Evolutionary conservation across 2,888 invertebrate genomes (phyloP).

Genomic region (Ennomos fuscantarius): DNA sequence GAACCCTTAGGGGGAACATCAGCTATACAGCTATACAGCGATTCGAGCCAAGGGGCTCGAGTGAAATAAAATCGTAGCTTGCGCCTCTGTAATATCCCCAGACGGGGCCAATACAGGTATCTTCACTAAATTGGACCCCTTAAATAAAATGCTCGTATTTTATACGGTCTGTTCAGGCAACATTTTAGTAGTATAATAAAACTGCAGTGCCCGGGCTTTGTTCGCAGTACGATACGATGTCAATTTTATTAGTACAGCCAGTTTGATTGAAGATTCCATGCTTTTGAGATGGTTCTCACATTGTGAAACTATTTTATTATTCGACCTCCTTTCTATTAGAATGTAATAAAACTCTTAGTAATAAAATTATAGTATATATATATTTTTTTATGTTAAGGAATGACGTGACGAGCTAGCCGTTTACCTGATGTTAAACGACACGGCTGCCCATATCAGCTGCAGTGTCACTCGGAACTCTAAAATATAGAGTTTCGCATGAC

Average conservation of each 20-base stretch:
- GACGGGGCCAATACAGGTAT: slow-evolving; percentile 71
- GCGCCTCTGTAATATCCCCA: slow-evolving; percentile 70
- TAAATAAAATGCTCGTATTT: slow-evolving; percentile 65
- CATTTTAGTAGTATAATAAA: slow-evolving; percentile 53
- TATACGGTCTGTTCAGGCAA: slow-evolving; percentile 45
- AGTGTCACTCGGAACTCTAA: too few species aligned
- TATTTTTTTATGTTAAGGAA: too few species aligned
- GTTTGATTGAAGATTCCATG: slow-evolving; percentile 27
- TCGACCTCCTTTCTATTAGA: not conserved
- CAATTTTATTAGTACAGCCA: slow-evolving; percentile 29
- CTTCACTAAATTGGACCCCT: slow-evolving; percentile 73
- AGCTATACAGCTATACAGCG: slow-evolving; percentile 38
- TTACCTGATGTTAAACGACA: too few species aligned
- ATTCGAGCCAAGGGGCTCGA: slow-evolving; percentile 61
- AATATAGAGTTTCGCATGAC: too few species aligned
- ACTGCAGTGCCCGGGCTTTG: slow-evolving; percentile 37
- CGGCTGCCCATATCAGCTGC: too few species aligned
- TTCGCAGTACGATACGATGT: slow-evolving; percentile 17
- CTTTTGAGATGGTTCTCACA: slow-evolving; percentile 24
- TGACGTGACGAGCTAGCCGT: too few species aligned
- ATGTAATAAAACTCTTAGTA: not conserved
- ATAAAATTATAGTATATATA: too few species aligned
- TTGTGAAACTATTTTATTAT: slow-evolving; percentile 3
- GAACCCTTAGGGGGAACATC: slow-evolving; percentile 68
- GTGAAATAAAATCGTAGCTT: slow-evolving; percentile 75